Percentiles rank a stretch among this genome's conserved stretches.
phyloP scores from a whole-genome alignment of 2,888 invertebrate species.

The Biston betularia region DNA sequence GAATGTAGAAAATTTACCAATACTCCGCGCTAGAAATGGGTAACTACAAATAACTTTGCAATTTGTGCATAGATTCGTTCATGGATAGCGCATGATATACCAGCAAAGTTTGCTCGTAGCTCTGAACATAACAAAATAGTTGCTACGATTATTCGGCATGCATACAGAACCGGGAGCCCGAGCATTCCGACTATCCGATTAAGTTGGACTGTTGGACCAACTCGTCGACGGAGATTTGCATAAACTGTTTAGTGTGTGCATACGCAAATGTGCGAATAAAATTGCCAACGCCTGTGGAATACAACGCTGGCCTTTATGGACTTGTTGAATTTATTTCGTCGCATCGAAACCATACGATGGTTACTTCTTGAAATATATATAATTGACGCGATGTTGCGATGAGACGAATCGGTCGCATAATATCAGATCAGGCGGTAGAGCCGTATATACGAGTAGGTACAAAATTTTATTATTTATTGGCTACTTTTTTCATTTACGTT shows the following conservation, averaged over 20 bases:
- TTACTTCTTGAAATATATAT: too few relatives aligned
- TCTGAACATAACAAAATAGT: conserved; percentile 18
- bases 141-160: conserved; percentile 39
- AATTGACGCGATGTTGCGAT: too few relatives aligned
- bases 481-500: too few relatives aligned
- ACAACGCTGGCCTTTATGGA: conserved; percentile 36
- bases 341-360: background rate
- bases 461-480: too few relatives aligned
- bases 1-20: conserved; percentile 2
- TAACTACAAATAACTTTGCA: conserved; percentile 21
- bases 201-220: conserved; percentile 42
- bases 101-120: conserved; percentile 14
- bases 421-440: too few relatives aligned
- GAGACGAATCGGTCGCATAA: too few relatives aligned
- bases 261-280: conserved; percentile 55
- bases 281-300: conserved; percentile 46
- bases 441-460: too few relatives aligned
- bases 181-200: conserved; percentile 45
- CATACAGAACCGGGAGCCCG: conserved; percentile 26
- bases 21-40: background rate
- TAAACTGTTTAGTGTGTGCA: conserved; percentile 60
- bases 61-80: conserved; percentile 16
- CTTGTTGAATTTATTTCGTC: conserved; percentile 42
- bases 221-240: conserved; percentile 53
- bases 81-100: conserved; percentile 17